A percentile compares a stretch with the other conserved stretches of the same genome.
phyloP scores from a whole-genome alignment of 1,140 invertebrate species.

The Dreissena rostriformis region DNA sequence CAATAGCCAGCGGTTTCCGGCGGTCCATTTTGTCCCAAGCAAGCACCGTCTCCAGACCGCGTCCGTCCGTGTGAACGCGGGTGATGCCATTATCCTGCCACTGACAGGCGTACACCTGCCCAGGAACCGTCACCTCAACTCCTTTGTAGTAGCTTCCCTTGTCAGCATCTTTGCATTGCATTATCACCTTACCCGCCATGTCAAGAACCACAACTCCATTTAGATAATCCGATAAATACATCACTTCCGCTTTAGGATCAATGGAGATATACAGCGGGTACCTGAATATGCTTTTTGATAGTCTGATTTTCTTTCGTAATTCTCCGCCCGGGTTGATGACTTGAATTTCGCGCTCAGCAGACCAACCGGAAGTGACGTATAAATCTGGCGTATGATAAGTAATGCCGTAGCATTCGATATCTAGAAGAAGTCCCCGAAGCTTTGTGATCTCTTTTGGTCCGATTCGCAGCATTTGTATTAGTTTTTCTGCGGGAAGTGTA shows the following conservation, averaged over 20 bases:
- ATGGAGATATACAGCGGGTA: constrained; percentile 41
- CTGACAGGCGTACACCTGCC: constrained; percentile 33
- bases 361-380: constrained; percentile 46
- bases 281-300: constrained; percentile 28
- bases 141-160: constrained; percentile 42
- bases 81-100: constrained; percentile 33
- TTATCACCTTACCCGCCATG: constrained; percentile 28
- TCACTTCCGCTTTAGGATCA: constrained; percentile 7
- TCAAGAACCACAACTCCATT: constrained; percentile 36
- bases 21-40: constrained; percentile 19
- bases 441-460: constrained; percentile 5
- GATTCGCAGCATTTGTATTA: constrained; percentile 24
- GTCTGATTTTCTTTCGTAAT: constrained; percentile 18
- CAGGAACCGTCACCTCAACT: not conserved
- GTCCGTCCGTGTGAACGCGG: constrained; percentile 21
- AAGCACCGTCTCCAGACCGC: constrained; percentile 18
- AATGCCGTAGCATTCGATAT: constrained; percentile 44
- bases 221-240: constrained; percentile 40
- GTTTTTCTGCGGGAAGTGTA: constrained; percentile 35
- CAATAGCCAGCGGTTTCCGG: constrained; percentile 32
- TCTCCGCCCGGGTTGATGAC: constrained; percentile 25
- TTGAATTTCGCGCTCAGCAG: constrained; percentile 42
- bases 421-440: constrained; percentile 14
- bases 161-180: constrained; percentile 22
- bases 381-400: constrained; percentile 14